Evolutionary conservation across 2,113 vertebrate genomes (phyloP), one percentile per base, ranked within the genome.

Genomic region (Microtus montanus): DNA sequence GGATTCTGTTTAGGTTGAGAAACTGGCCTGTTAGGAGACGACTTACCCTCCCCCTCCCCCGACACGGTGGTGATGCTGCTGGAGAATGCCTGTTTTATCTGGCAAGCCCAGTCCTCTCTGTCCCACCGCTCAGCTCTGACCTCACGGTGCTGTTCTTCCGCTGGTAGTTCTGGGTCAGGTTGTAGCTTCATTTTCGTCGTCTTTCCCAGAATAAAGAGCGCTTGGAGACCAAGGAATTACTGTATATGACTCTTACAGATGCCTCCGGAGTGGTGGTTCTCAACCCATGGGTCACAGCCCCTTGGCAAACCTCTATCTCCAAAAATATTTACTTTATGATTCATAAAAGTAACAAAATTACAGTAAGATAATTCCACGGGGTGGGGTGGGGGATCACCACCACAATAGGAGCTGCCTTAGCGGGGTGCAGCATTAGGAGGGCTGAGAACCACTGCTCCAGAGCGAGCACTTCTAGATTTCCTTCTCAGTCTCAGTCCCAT

Each of bases 71-170:
- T 74, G 35, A 49, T 30, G 89, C 84, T 95, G 89, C 85, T 96
- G 91, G 2, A 28, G 24, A 74, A 0, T 95, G 95, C 97, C 89
- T 96, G 0, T 96, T 96, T 96, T 95, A 66, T 30, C 93, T 96
- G 92, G 77, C 96, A 97, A 92, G 79, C 1, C 17, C 8, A 86
- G 90, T 93, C 91, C 63, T 54, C 52, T 94, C 66, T 47, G 92
- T 90, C 92, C 88, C 95, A 63, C 87, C 93, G 75, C 87, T 96
- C 52, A 49, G 4, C 68, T 74, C 87, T 92, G 73, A 74, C 9
- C 87, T 86, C 73, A 83, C 71, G 82, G 41, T 90, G 86, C 90
- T 9, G 94, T 97, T 96, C 85, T 91, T 87, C 95, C 90, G 86
- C 93, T 52, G 10, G 61, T 63, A 64, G 47, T 94, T 92, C 87